Base-by-base conservation (phyloP, 2,797 vertebrate genomes). In the Catamblyrhynchus diadema region DNA sequence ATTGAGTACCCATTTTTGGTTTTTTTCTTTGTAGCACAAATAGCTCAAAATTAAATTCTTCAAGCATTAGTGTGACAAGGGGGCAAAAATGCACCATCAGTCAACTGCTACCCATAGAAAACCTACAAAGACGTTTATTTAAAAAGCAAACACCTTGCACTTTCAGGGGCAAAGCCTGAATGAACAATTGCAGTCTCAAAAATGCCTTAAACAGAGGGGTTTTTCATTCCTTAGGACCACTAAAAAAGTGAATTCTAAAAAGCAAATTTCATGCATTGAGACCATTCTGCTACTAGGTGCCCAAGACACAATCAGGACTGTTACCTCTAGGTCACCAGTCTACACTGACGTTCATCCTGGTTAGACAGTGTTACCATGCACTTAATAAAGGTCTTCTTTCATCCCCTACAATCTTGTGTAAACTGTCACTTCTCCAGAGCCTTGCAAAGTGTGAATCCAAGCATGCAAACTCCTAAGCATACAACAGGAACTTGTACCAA, bases 321-420 rank as follows among this genome's bases (percentile, higher is more conserved):
- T 72, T 85, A 62, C 33, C 59, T 82, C 20, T 45, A 19, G 32
- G 37, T 70, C 67, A 60, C 37, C 75, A 59, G 32, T 72, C 51
- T 56, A 13, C 64, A 54, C 11, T 60, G 41, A 37, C 24, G 19
- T 72, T 57, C 37, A 86, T 60, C 39, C 65, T 71, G 33, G 37
- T 71, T 72, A 84, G 53, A 71, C 51, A 57, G 39, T n/a, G 25
- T 45, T 45, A 24, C 48, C 14, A 12, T 84, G 50, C 22, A 37
- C 27, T 56, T 81, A 79, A 69, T 86, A 79, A 94, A 94, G n/a
- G 62, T 89, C 54, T 42, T 65, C 57, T 92, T 92, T 91, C 65
- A 86, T 69, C 41, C 50, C 9, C 41, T 80, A 64, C 25, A 59
- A 48, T 47, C 72, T 73, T 59, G 9, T 91, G 59, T 70, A 56